These are phyloP conservation scores for Sebastes goodei DNA, from an alignment of 2,797 vertebrate species.

Conservation along the genomic window DNA sequence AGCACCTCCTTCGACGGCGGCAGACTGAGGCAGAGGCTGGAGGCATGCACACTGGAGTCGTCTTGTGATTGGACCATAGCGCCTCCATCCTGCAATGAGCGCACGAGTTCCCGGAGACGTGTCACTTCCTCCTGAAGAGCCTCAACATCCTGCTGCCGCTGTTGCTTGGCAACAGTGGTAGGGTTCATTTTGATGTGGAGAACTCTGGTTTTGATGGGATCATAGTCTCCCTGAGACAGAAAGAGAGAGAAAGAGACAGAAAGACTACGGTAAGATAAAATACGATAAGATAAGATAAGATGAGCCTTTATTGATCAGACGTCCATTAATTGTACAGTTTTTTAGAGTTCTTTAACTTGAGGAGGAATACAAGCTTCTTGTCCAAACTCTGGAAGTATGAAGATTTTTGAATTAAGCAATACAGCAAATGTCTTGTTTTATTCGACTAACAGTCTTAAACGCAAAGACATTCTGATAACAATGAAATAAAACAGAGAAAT, in stretches of 20 bases:
- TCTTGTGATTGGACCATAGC: conserved; percentile 48
- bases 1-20: conserved; percentile 89
- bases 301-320: background rate
- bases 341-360: background rate
- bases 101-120: conserved; percentile 85
- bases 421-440: background rate
- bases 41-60: conserved; percentile 30
- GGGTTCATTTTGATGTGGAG: conserved; percentile 94
- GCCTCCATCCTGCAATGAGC: conserved; percentile 82
- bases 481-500: background rate
- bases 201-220: conserved; percentile 90
- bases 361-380: background rate
- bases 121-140: conserved; percentile 88
- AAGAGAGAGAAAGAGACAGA: conserved; percentile 8
- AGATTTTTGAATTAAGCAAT: background rate
- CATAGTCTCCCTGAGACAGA: conserved; percentile 88
- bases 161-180: conserved; percentile 84
- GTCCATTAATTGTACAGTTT: background rate
- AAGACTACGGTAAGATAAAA: background rate
- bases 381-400: too few relatives aligned
- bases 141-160: conserved; percentile 85
- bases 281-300: too few relatives aligned
- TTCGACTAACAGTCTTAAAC: background rate
- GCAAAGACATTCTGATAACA: background rate
- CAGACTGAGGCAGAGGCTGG: conserved; percentile 77